Evolutionary conservation across 2,113 vertebrate species (phyloP), one percentile per base, ranked within the genome.

Genomic region (Malurus elegans): DNA sequence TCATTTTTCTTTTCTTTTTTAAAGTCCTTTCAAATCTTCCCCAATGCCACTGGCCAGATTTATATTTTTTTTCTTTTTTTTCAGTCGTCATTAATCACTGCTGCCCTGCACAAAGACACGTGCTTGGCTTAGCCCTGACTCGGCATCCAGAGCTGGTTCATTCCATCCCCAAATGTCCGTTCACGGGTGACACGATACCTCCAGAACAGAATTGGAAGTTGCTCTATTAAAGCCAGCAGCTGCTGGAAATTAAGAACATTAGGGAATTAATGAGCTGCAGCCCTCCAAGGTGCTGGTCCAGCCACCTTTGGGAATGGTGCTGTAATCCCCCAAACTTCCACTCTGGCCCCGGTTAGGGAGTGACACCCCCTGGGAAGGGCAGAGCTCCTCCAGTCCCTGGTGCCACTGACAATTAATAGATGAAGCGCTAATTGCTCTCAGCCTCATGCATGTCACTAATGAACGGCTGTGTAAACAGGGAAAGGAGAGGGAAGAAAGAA

Each of bases 401-500:
- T 80, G 60, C 76, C 42, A 2, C 86, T 50, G 56, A 61, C 58
- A 34, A 92, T 69, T 73, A 87, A n/a, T 94, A 91, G 72, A 82
- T 81, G 78, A 91, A 94, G 90, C 96, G 94, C 36, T 60, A 74
- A 70, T 57, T 93, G 91, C 95, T 53, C 62, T 80, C 86, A 88
- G 90, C 96, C 87, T 97, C 93, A 94, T 96, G 93, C 94, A 42
- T 76, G 92, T 97, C 86, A 98, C 98, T 98, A 98, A 98, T 97
- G 88, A 98, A 98, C 72, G 91, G 90, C 93, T 98, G 97, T 98
- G 62, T 97, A 96, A 98, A 98, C 98, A 98, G 98, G 98, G 95
- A 97, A 97, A 98, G 97, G 98, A 97, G 97, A 98, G 98, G 98
- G 97, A 97, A 98, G 97, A 97, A 98, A 96, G 98, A 98, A 97